Base-by-base conservation (phyloP, 2,888 invertebrate genomes). In the Tridacna crocea region DNA sequence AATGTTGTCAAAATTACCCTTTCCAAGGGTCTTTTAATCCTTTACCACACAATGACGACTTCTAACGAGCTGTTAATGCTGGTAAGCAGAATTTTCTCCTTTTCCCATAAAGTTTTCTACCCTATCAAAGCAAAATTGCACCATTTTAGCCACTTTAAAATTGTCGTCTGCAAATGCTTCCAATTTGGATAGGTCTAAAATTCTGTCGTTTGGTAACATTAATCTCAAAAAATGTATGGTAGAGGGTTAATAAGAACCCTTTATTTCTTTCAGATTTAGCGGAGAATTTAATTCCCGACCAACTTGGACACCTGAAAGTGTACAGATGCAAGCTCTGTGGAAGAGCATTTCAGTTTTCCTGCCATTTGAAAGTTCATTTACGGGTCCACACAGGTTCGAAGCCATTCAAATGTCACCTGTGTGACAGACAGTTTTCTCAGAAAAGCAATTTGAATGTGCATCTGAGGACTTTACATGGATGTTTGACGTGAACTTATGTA, bases 341-440 rank as follows among this genome's bases (percentile, higher is more conserved):
- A 46, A 22, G 65, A 36, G 55, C 47, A 0, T 79, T 79, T 61
- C 79, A 68, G 17, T 75, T 65, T 26, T 36, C 70, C 19, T 58
- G 73, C 55, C 70, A 76, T 27, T 51, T 79, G 24, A 61, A 72
- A 46, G 55, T 63, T 10, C 82, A 82, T 66, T n/a, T 79, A 68
- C 68, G 73, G 26, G 75, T 36, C 15, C 79, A 82, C 36, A 72
- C 72, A 0, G 79, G 75, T 19, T 61, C 47, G 3, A 63, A 60
- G 27, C 82, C 80, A 2, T 80, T 24, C 60, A 48, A 63, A 26
- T 80, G 80, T 72, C 36, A 58, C 26, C 1, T 76, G 8, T 80
- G 80, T 66, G 26, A 73, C 8, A 27, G 22, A 46, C 68, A 63
- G 22, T 76, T 80, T 51, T 48, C 80, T 17, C 76, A 76, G 68